Evolutionary conservation across 2,797 vertebrate genomes (phyloP), one percentile per base, ranked within the genome.

Genomic region (Megalops cyprinoides): DNA sequence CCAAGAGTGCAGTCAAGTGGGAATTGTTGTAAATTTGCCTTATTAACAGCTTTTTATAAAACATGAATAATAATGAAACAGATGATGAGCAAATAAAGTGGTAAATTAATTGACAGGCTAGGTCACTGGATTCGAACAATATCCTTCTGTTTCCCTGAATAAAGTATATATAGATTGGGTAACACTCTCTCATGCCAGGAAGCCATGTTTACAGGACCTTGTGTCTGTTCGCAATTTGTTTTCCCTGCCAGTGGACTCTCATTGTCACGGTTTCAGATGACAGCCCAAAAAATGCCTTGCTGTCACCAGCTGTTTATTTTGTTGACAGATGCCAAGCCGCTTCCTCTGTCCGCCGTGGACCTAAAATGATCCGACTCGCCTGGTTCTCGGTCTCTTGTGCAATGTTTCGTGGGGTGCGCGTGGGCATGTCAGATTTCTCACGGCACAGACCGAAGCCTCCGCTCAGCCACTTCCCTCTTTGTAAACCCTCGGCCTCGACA

Each of bases 301-400:
- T 86, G 77, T 76, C 81, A 69, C 79, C 75, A 44, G 58, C 77
- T 34, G 56, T 74, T 81, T 76, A 77, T 85, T 85, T 82, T 83
- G 84, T 81, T 82, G 82, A 85, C 84, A 82, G 79, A 84, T 82
- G 84, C 79, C 85, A 86, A 80, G 78, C 79, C 85, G 39, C 69
- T 71, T 56, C 82, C 81, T 74, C 78, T 85, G 73, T 71, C n/a
- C 53, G 75, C 56, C 65, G 56, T 83, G 46, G 79, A 82, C 78
- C 74, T 62, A 79, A 81, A 77, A 48, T 23, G 44, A 74, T 76
- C 56, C 65, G 51, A 79, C 74, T 74, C 28, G 25, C 25, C 69
- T 62, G n/a, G n/a, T n/a, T n/a, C n/a, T n/a, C n/a, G n/a, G n/a
- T n/a, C n/a, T n/a, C n/a, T 74, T 48, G 42, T 55, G 77, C 73